Base-by-base conservation (phyloP, 1,140 invertebrate genomes). In the Hirudo medicinalis region DNA sequence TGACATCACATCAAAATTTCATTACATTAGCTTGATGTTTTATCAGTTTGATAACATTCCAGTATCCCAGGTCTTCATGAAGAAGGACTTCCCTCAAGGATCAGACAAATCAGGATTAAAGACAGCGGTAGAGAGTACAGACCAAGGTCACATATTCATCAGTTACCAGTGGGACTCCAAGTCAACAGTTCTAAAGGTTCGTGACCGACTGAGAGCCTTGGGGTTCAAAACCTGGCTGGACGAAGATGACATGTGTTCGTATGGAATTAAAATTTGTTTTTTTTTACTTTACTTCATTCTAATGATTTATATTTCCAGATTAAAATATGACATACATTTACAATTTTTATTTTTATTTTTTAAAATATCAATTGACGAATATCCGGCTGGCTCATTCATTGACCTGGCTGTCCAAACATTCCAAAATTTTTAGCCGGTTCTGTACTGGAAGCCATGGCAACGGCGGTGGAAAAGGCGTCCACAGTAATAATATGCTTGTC, bases 131-230 rank as follows among this genome's bases (percentile, higher is more conserved):
- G 72, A 72, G 71, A 77, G 76, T 43, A 22, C 13, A 15, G 69
- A 55, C 22, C 27, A 43, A 4, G 76, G 73, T 32, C 79, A 80
- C 71, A 75, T 80, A 20, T 77, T 80, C 67, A 78, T 80, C 57
- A 80, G 79, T 67, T 80, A 80, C 70, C 75, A 76, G 0, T 78
- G 77, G 77, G 75, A 69, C 55, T 76, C 76, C 22, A 75, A 78
- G 66, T 74, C 77, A 11, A 72, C 74, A 2, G 75, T 78, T 5
- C 69, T 76, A 49, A 74, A 77, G 63, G 71, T 80, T 5, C 75
- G 74, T 29, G 75, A 77, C 25, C 74, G 72, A 63, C 66, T 79
- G 57, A 74, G 74, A 25, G 49, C 29, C 13, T 25, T 29, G 1
- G 74, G 74, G 32, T 74, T 72, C 57, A 74, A 75, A 43, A 73